Base-by-base conservation (phyloP, 2,888 invertebrate species). In the Lysandra bellargus region DNA sequence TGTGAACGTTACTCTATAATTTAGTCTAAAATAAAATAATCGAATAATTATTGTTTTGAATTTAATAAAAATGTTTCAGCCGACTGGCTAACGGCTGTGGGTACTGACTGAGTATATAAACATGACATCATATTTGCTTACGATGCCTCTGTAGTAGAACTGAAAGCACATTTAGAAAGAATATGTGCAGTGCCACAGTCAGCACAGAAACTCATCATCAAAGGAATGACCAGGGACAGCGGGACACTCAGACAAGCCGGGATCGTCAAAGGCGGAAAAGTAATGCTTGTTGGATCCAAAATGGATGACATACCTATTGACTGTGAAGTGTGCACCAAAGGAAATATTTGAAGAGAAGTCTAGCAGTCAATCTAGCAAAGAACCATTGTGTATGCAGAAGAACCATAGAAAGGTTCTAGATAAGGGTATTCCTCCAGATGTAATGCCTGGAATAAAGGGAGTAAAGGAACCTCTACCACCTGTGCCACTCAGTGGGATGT, bases 211-310 rank as follows among this genome's bases (percentile, higher is more conserved):
- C 95, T 98, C 80, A 97, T 98, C 96, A 97, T 97, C 85, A 98
- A 98, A 95, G 98, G 98, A 83, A 95, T 98, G 92, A 97, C 98
- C 78, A 97, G 97, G 90, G 98, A 98, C 91, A 97, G 96, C 85
- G 96, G 96, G 91, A 97, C 97, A 69, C 93, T 98, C 84, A 95
- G 96, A 86, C 96, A 96, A 88, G 95, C 97, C 80, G 98, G 98
- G 78, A 96, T 98, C 74, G 96, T 96, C 2, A 97, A 97, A 89
- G 97, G 97, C 84, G 96, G 97, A 82, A 98, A 98, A 95, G 96
- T 98, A 78, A 98, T 98, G 98, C 96, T 98, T 83, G 97, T 98
- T 80, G 98, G 98, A 79, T 98, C 98, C 61, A 98, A 98, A 86
- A 95, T 98, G 90, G 97, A 97, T 89, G 98, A 98, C 87, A 97